These are phyloP conservation scores for Anomalospiza imberbis DNA, from an alignment of 2,797 vertebrate genomes.

Conservation along the genomic window DNA sequence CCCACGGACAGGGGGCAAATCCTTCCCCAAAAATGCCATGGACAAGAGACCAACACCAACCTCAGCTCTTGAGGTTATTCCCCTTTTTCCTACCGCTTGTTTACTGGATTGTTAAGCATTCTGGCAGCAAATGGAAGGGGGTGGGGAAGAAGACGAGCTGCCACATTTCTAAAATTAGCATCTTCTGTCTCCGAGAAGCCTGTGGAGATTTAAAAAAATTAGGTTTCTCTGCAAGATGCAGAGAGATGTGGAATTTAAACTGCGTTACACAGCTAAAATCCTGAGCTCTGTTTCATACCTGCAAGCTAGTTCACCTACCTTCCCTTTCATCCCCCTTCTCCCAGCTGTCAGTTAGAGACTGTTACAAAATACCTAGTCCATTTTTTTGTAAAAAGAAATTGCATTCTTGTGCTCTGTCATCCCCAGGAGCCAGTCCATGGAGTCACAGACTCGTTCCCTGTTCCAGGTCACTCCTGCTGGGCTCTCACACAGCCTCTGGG, in stretches of 20 bases:
- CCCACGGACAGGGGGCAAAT: background rate
- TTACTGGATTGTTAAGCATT: constrained; percentile 58
- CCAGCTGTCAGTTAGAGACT: background rate
- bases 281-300: background rate
- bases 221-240: constrained; percentile 53
- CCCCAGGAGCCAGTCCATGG: background rate
- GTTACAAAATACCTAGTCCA: background rate
- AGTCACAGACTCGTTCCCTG: background rate
- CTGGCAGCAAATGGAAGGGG: constrained; percentile 56
- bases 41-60: background rate
- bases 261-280: background rate
- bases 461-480: background rate
- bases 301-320: background rate
- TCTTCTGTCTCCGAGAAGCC: constrained; percentile 57
- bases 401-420: background rate
- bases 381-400: background rate
- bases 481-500: background rate
- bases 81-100: constrained; percentile 29
- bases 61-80: background rate
- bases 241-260: constrained; percentile 20
- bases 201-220: constrained; percentile 59
- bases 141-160: constrained; percentile 55
- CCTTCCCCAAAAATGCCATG: background rate
- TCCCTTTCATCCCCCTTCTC: background rate
- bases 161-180: constrained; percentile 70